phyloP scores from a whole-genome alignment of 2,888 invertebrate genomes.

The Noctua pronuba region DNA sequence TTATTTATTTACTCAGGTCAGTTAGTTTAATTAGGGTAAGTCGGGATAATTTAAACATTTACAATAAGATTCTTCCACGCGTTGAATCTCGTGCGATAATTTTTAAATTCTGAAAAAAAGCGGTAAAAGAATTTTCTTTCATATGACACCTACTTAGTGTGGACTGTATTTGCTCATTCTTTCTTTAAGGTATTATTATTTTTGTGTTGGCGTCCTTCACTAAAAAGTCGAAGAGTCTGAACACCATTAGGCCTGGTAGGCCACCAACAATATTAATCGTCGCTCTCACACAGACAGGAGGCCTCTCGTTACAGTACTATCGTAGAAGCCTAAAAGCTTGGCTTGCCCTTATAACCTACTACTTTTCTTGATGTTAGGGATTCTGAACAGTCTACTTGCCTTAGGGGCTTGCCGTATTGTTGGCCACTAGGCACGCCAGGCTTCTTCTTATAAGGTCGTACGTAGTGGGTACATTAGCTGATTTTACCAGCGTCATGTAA shows the following conservation, averaged over 20 bases:
- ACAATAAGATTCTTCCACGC: neutral
- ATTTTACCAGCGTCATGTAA: too few relatives aligned
- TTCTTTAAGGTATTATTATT: neutral
- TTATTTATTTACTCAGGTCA: constrained; percentile 16
- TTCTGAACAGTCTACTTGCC: too few relatives aligned
- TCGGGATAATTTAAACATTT: constrained; percentile 4
- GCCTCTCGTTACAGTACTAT: neutral
- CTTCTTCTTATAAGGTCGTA: too few relatives aligned
- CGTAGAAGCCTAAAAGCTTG: neutral
- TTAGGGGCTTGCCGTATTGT: too few relatives aligned
- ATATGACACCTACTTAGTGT: neutral
- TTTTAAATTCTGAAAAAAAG: neutral
- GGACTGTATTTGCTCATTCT: neutral
- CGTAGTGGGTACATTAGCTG: too few relatives aligned
- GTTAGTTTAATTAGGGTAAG: neutral
- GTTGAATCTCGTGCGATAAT: neutral
- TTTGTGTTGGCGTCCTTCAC: neutral
- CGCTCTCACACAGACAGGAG: neutral
- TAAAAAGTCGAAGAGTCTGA: neutral
- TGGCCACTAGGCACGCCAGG: too few relatives aligned
- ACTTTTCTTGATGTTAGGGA: too few relatives aligned
- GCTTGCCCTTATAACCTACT: too few relatives aligned
- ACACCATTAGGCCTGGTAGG: neutral
- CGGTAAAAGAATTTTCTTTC: neutral
- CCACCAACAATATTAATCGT: neutral